phyloP scores from a whole-genome alignment of 2,797 vertebrate species.

The Linurgus olivaceus region DNA sequence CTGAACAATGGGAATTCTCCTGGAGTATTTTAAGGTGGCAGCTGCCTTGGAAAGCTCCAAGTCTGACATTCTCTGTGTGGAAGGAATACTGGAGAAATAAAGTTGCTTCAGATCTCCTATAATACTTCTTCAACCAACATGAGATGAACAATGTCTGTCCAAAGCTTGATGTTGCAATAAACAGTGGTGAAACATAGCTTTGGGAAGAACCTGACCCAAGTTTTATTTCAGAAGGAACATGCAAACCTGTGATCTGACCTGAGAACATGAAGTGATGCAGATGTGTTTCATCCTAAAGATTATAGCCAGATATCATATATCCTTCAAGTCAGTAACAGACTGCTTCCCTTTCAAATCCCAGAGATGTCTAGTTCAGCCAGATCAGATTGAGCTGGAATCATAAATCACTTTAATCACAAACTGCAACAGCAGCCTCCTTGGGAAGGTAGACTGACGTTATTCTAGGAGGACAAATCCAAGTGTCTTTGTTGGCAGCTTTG shows the following conservation, averaged over 20 bases:
- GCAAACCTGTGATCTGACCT: not conserved
- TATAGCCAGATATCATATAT: not conserved
- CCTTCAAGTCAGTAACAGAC: not conserved
- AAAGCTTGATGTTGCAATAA: not conserved
- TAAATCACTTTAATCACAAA: not conserved
- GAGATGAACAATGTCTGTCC: not conserved
- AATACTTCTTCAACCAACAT: not conserved
- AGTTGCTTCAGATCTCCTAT: not conserved
- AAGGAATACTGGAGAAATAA: not conserved
- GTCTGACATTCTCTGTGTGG: not conserved
- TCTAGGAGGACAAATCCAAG: not conserved
- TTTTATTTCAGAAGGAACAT: not conserved
- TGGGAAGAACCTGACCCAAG: not conserved
- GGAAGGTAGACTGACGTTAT: not conserved
- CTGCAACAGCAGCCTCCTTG: not conserved
- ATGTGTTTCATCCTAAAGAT: not conserved
- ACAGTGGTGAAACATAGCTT: not conserved
- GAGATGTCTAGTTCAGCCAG: not conserved
- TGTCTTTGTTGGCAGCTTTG: not conserved
- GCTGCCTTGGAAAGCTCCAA: not conserved
- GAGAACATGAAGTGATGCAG: not conserved
- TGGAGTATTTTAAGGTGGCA: not conserved
- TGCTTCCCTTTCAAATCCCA: not conserved
- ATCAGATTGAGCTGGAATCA: not conserved
- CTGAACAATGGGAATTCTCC: slow-evolving; percentile 25